phyloP scores from a whole-genome alignment of 35 echinoderm and acorn worm genomes.

The Lytechinus pictus region DNA sequence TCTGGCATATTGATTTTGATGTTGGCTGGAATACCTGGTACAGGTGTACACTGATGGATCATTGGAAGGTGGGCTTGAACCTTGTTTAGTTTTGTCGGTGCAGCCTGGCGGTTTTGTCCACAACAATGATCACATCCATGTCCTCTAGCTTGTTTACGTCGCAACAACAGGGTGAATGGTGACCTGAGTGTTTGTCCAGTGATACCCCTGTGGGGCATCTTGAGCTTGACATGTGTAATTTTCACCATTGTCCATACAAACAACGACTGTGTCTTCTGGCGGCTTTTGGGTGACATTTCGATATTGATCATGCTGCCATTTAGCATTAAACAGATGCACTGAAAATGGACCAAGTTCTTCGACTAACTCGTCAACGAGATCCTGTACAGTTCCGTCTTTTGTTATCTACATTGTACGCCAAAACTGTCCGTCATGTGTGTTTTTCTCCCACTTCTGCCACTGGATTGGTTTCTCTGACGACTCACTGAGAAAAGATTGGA shows the following conservation, averaged over 20 bases:
- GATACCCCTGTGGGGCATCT: slow-evolving; percentile 46
- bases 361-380: background rate
- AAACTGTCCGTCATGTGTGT: too few relatives aligned
- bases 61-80: too few relatives aligned
- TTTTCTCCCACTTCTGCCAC: background rate
- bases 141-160: too few relatives aligned
- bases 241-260: slow-evolving; percentile 58
- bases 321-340: slow-evolving; percentile 34
- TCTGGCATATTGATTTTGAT: too few relatives aligned
- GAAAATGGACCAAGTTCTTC: slow-evolving; percentile 29
- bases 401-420: slow-evolving; percentile 23
- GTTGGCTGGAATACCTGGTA: too few relatives aligned
- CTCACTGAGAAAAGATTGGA: background rate
- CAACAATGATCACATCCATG: too few relatives aligned
- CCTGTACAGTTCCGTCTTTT: background rate
- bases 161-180: slow-evolving; percentile 58
- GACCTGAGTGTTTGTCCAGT: slow-evolving; percentile 54
- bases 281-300: background rate
- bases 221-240: slow-evolving; percentile 58
- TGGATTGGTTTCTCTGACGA: background rate
- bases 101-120: too few relatives aligned
- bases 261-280: background rate
- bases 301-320: slow-evolving; percentile 42
- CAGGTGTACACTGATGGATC: too few relatives aligned
- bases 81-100: too few relatives aligned